Percentiles rank a stretch among this genome's conserved stretches.
phyloP scores from a whole-genome alignment of 2,797 vertebrate genomes.

The Sylvia borin region DNA sequence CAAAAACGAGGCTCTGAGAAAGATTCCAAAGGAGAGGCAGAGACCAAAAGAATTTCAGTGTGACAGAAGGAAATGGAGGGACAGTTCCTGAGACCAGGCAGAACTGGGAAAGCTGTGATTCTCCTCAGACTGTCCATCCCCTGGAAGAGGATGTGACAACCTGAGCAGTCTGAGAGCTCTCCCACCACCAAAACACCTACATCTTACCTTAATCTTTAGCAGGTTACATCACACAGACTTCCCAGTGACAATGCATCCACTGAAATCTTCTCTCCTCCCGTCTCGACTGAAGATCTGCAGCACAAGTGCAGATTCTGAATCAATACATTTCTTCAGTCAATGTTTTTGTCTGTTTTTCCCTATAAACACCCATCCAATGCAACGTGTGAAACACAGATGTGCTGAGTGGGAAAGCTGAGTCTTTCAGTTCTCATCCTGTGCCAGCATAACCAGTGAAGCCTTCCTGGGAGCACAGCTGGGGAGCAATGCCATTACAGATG shows the following conservation, averaged over 20 bases:
- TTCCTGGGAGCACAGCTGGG: background rate
- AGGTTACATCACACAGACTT: background rate
- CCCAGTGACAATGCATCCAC: constrained; percentile 43
- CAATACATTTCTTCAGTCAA: constrained; percentile 58
- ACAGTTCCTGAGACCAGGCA: background rate
- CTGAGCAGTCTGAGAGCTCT: background rate
- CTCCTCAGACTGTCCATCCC: background rate
- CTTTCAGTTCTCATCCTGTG: background rate
- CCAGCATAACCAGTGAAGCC: background rate
- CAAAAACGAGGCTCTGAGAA: background rate
- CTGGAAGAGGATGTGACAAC: background rate
- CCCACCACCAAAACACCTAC: background rate
- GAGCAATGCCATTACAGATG: background rate
- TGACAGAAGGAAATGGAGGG: background rate
- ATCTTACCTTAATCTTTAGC: background rate
- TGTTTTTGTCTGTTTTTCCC: constrained; percentile 60
- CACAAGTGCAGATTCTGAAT: constrained; percentile 36
- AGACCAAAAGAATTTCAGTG: background rate
- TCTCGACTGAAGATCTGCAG: background rate
- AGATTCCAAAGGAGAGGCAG: background rate
- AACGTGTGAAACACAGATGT: constrained; percentile 49
- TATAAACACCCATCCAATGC: constrained; percentile 72
- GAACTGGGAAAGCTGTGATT: background rate
- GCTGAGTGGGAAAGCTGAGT: constrained; percentile 35
- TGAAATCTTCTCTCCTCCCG: constrained; percentile 13